Evolutionary conservation across 2,113 vertebrate genomes (phyloP).

Genomic region (Microcebus murinus): DNA sequence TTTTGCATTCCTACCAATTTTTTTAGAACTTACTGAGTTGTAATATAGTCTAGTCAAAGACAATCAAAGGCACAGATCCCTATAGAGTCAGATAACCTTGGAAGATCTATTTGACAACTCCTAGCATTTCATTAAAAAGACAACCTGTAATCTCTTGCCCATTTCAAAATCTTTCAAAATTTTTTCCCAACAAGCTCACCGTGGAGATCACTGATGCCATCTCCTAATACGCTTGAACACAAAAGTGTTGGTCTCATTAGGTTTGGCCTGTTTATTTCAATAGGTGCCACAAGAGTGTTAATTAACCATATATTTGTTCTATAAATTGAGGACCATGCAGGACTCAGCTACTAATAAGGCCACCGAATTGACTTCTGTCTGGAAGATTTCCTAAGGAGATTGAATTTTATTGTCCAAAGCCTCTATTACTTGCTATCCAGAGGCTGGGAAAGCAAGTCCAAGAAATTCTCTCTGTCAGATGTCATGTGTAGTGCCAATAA

Average conservation of each 20-base stretch:
- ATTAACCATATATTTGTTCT: constrained; percentile 26
- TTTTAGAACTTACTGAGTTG: neutral
- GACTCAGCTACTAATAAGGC: neutral
- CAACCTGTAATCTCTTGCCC: neutral
- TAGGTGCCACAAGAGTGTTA: neutral
- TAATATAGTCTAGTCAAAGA: neutral
- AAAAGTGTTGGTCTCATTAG: neutral
- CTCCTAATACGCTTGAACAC: neutral
- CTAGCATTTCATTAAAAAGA: neutral
- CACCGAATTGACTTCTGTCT: constrained; percentile 14
- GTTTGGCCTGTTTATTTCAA: neutral
- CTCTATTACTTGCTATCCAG: neutral
- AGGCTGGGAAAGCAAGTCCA: neutral
- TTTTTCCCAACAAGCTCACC: neutral
- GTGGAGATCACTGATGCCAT: neutral
- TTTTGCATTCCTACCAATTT: neutral
- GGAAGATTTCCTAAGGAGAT: constrained; percentile 39
- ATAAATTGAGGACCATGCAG: neutral
- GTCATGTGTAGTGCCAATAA: neutral
- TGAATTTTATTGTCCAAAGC: constrained; percentile 21
- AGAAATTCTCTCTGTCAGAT: neutral
- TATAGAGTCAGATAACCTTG: neutral
- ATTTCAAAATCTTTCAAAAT: neutral
- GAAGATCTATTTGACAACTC: neutral
- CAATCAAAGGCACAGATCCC: neutral